Conservation (phyloP, 1,140 invertebrate genomes). For the Mamestra configurata region DNA sequence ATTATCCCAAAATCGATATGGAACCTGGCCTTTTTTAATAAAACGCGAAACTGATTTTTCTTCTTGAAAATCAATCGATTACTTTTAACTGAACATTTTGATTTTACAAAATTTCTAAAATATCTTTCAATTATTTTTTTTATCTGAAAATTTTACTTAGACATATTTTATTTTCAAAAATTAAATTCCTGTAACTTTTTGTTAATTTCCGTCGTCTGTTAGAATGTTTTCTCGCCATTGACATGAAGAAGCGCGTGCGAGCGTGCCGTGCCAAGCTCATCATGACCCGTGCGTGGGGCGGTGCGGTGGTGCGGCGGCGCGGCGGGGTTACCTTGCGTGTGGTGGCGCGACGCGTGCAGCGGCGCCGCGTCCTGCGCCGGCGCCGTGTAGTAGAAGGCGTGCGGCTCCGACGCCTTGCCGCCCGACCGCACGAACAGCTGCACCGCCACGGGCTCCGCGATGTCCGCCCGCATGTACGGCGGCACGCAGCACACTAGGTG, state of each 20-base stretch:
- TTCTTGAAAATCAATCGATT: too few relatives aligned
- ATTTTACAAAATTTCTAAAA: too few relatives aligned
- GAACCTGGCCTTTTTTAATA: too few relatives aligned
- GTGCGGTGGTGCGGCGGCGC: too few relatives aligned
- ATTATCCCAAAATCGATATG: too few relatives aligned
- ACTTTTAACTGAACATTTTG: too few relatives aligned
- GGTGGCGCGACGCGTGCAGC: conserved; percentile 77
- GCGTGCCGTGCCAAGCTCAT: conserved; percentile 13
- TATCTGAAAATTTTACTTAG: too few relatives aligned
- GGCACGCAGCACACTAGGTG: conserved; percentile 97
- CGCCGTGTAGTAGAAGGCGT: conserved; percentile 95
- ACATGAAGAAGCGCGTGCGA: background rate
- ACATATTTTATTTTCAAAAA: too few relatives aligned
- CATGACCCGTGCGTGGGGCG: background rate
- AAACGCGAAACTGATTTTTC: too few relatives aligned
- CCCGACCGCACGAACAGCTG: conserved; percentile 95
- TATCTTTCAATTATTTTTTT: too few relatives aligned
- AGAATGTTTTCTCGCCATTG: background rate
- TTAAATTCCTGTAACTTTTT: too few relatives aligned
- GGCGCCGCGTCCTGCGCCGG: conserved; percentile 68
- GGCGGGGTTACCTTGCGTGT: conserved; percentile 67
- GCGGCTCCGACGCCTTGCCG: conserved; percentile 96
- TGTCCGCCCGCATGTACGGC: conserved; percentile 90
- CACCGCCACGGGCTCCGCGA: conserved; percentile 91
- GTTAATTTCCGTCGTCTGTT: too few relatives aligned